A percentile compares a stretch with the other conserved stretches of the same genome.
Conservation (phyloP, 2,888 invertebrate genomes). For the Heteromyza rotundicornis region DNA sequence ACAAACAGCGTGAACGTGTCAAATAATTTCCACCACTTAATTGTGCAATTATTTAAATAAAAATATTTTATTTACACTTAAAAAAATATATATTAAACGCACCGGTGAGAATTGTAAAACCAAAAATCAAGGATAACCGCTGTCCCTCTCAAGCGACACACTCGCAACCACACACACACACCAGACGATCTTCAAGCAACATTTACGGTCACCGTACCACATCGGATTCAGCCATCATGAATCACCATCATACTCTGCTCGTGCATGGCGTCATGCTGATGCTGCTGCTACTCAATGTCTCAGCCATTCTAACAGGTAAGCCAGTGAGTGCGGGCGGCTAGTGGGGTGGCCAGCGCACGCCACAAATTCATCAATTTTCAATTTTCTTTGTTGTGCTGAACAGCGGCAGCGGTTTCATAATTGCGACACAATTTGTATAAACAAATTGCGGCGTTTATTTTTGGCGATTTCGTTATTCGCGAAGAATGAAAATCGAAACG, state of each 20-base stretch:
- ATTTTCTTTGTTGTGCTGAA: neutral
- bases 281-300: neutral
- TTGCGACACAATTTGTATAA: neutral
- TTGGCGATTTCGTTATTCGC: neutral
- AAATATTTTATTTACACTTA: no score
- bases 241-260: neutral
- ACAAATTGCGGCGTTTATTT: neutral
- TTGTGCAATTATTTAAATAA: neutral
- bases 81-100: neutral
- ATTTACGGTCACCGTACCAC: neutral
- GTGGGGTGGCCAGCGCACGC: neutral
- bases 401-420: neutral
- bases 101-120: neutral
- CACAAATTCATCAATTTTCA: neutral
- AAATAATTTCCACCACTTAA: neutral
- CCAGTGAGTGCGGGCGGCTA: no score
- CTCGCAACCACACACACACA: neutral
- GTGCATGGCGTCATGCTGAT: slow-evolving; percentile 4
- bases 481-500: neutral
- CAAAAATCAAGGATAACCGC: slow-evolving; percentile 5
- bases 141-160: neutral
- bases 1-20: no score
- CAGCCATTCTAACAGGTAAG: neutral
- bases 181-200: neutral
- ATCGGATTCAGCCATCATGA: neutral